Conservation (phyloP, 2,888 invertebrate genomes). For the Conistra vaccinii region DNA sequence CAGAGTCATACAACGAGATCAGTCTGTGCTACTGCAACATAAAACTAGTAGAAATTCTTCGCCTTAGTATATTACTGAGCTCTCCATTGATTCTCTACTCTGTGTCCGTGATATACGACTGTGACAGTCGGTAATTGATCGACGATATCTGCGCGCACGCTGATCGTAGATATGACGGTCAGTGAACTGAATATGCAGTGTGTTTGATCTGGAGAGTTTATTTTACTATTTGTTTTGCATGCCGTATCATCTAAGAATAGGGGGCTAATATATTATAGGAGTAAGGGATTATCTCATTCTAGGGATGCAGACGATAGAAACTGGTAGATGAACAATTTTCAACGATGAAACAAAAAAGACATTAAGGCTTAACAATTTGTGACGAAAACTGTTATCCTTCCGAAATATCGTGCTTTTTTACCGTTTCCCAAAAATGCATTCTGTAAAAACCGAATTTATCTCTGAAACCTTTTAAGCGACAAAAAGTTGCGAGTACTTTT, state of each 20-base stretch:
- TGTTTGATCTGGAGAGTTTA: constrained; percentile 39
- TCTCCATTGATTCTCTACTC: constrained; percentile 27
- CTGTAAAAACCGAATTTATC: constrained; percentile 2
- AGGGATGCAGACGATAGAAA: too few relatives aligned
- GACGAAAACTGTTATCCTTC: neutral
- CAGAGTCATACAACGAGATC: too few relatives aligned
- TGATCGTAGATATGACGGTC: constrained; percentile 63
- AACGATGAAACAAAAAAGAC: neutral
- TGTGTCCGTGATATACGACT: constrained; percentile 70
- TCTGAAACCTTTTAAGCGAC: constrained; percentile 4
- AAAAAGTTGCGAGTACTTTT: constrained; percentile 15
- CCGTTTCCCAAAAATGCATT: constrained; percentile 1
- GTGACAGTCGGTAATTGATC: constrained; percentile 81
- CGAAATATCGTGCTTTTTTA: neutral
- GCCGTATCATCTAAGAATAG: constrained; percentile 37
- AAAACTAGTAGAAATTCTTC: neutral
- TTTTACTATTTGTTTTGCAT: constrained; percentile 49
- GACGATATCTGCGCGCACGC: constrained; percentile 74
- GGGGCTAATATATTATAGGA: neutral
- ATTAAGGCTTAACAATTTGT: neutral
- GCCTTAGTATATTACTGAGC: neutral
- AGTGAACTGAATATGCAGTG: constrained; percentile 62
- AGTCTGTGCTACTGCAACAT: too few relatives aligned
- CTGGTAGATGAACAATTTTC: neutral
- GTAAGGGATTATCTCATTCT: neutral